Conservation (phyloP, 1,140 invertebrate species). For the Druon quercuslanigerum region DNA sequence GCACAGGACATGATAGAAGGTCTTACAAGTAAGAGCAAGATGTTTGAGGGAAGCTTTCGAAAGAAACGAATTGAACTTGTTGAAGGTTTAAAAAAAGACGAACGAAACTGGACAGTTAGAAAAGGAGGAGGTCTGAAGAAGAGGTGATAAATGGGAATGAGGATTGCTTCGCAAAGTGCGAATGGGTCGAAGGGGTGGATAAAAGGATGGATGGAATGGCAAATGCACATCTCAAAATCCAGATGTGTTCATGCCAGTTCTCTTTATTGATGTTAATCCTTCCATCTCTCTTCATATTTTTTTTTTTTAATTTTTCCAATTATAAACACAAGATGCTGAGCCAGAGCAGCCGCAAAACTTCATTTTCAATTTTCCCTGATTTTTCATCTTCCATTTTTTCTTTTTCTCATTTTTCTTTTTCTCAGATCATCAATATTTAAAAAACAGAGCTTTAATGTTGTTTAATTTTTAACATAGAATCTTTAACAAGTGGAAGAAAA, state of each 20-base stretch:
- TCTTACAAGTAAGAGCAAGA: constrained; percentile 2
- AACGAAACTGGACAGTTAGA: constrained; percentile 49
- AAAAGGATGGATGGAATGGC: constrained; percentile 36
- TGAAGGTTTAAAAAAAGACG: constrained; percentile 36
- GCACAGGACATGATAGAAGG: neutral
- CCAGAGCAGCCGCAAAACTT: no score
- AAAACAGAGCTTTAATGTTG: no score
- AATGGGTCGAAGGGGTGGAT: constrained; percentile 57
- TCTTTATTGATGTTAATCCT: constrained; percentile 34
- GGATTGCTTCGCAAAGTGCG: constrained; percentile 70
- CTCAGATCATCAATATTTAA: no score
- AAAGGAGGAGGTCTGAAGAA: constrained; percentile 56
- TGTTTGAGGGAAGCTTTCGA: constrained; percentile 24
- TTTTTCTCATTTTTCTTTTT: no score
- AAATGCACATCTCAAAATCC: constrained; percentile 51
- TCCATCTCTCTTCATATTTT: neutral
- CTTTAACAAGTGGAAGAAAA: no score
- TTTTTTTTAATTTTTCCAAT: neutral
- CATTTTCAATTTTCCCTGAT: no score
- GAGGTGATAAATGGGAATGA: constrained; percentile 72
- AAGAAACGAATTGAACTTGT: constrained; percentile 48
- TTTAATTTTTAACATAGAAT: no score
- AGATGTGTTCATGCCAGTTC: constrained; percentile 48
- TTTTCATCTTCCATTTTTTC: no score
- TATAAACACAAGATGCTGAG: neutral